Base-by-base conservation (phyloP, 2,113 vertebrate species). In the Syngnathus floridae region DNA sequence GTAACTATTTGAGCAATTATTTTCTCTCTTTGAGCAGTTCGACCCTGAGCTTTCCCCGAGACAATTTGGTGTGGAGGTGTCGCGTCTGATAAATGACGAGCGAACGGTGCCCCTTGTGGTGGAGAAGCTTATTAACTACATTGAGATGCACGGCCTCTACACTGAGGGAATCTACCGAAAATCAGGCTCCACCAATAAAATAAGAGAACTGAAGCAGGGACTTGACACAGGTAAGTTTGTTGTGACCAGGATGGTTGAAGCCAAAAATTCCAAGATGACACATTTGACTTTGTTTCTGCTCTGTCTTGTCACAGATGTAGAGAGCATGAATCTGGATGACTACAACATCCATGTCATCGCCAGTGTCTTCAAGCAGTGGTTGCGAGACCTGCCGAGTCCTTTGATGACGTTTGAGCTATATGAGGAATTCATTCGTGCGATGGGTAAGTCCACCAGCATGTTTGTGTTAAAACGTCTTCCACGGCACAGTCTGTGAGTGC, bases 381-480 rank as follows among this genome's bases (percentile, higher is more conserved):
- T 99, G 65, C 90, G 97, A 41, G 97, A 99, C 67, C 89, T 99
- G 71, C 97, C 97, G 7, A 98, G 96, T 84, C 97, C 97, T 21
- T 93, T 99, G 65, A 94, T 99, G 95, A 99, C 96, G 0, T 97
- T 98, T 59, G 97, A 99, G 87, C 93, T 99, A 59, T 99, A 99
- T 7, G 94, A 97, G 63, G 97, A 97, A 84, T 98, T 98, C 72
- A 91, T 99, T 61, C 92, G 96, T 56, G 94, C 93, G 4, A 95
- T 97, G 93, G 93, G 97, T 99, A 89, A 91, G 92, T 62, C 26
- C 31, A 14, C 31, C 17, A 2, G 7, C 48, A 1, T 49, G 41
- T 46, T 48, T 9, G 35, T 61, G 35, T 38, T 59, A 35, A 41
- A 41, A 36, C 16, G 36, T 11, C 2, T n/a, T 10, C 17, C 40